Evolutionary conservation across 2,797 vertebrate species (phyloP), one percentile per base, ranked within the genome.

Genomic region (Cryptoblepharus egeriae): DNA sequence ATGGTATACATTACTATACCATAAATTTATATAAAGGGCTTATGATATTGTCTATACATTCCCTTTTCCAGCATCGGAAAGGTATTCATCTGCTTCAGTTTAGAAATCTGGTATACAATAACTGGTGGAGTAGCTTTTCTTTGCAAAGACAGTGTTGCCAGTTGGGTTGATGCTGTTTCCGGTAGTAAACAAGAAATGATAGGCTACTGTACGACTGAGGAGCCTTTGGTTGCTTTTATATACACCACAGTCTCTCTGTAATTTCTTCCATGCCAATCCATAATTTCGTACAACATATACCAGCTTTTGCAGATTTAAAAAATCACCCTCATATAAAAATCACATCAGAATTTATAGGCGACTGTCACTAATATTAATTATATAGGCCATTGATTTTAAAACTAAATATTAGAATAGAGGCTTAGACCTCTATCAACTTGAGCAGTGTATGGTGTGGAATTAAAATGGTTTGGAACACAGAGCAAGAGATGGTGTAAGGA

Each of bases 381-480:
- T 88, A 83, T 73, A 91, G 87, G 67, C 80, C 49, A 42, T 77
- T 88, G 86, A 69, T 88, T 92, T 92, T 82, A 90, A 71, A 89
- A 82, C 26, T 71, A 88, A 91, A 89, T 83, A 30, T 71, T 79
- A 85, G 91, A 89, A 86, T 89, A 68, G 86, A 84, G 85, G 87
- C 86, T 89, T 69, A 91, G 89, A 89, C 90, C 87, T 82, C 60
- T 16, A 69, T 3, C 67, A 65, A 89, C 85, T 77, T 45, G 11
- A 71, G 7, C 67, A 71, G 87, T 85, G 69, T 79, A 74, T 82
- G 69, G 49, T 55, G 32, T 20, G 64, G 84, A 88, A 89, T 89
- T 87, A 85, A 58, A 80, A 86, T 85, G 75, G 52, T 75, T 76
- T 86, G 88, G 42, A 84, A 89, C 78, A 72, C 68, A 80, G 64